These are phyloP conservation scores for Channa argus DNA, from an alignment of 2,113 vertebrate species.

Conservation along the genomic window DNA sequence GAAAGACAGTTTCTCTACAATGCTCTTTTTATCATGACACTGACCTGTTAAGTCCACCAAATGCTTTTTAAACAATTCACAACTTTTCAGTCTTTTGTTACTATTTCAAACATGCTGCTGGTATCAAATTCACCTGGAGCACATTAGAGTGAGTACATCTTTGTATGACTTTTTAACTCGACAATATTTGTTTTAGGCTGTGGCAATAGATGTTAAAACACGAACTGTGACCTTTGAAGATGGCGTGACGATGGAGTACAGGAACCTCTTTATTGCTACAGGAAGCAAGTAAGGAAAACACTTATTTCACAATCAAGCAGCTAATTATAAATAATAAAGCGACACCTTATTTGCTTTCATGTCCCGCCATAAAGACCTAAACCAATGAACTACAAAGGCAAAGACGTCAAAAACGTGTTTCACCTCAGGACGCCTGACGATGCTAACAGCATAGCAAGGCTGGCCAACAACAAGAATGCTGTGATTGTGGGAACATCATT, in stretches of 20 bases:
- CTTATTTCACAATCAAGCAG: not conserved
- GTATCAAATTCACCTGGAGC: too few relatives aligned
- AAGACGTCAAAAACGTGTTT: constrained; percentile 93
- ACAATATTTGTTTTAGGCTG: constrained; percentile 81
- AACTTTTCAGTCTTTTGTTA: too few relatives aligned
- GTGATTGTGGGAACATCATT: constrained; percentile 96
- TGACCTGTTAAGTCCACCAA: too few relatives aligned
- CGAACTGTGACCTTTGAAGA: constrained; percentile 92
- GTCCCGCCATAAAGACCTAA: constrained; percentile 86
- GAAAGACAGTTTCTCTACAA: too few relatives aligned
- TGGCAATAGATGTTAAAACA: constrained; percentile 90
- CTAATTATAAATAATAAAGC: not conserved
- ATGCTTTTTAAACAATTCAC: too few relatives aligned
- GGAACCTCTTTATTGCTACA: constrained; percentile 94
- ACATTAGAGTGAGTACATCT: not conserved
- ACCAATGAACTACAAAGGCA: constrained; percentile 93
- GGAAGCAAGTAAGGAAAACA: constrained; percentile 89
- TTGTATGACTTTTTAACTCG: not conserved
- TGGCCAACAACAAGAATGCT: constrained; percentile 93
- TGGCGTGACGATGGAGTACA: constrained; percentile 95
- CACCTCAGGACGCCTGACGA: constrained; percentile 93
- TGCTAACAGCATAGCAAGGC: constrained; percentile 90
- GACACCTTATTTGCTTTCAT: constrained; percentile 3
- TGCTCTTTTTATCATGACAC: too few relatives aligned
- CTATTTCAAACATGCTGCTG: too few relatives aligned